Evolutionary conservation across 2,888 invertebrate genomes (phyloP).

Genomic region (Zaprionus obscuricornis): DNA sequence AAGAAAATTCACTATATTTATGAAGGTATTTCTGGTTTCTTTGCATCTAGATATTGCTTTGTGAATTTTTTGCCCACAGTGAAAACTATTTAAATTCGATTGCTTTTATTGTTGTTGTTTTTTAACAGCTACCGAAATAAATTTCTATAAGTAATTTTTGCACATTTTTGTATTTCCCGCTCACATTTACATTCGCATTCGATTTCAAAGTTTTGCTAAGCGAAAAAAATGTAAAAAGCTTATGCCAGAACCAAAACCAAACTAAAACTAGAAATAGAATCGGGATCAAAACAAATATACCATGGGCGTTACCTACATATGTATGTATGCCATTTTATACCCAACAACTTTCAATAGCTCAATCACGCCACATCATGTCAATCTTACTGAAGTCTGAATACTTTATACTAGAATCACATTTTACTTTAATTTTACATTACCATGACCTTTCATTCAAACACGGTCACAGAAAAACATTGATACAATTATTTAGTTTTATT

Average conservation of each 20-base stretch:
- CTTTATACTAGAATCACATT: too few species aligned
- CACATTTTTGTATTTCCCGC: slow-evolving; percentile 78
- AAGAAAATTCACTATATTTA: too few species aligned
- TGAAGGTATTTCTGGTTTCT: too few species aligned
- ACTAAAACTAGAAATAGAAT: slow-evolving; percentile 6
- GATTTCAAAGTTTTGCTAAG: slow-evolving; percentile 71
- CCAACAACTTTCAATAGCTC: slow-evolving; percentile 77
- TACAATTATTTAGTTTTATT: too few species aligned
- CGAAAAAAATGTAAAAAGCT: slow-evolving; percentile 78
- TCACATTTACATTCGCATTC: slow-evolving; percentile 61
- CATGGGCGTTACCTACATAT: slow-evolving; percentile 61
- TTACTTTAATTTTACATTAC: too few species aligned
- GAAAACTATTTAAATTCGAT: slow-evolving; percentile 73
- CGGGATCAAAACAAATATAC: slow-evolving; percentile 20
- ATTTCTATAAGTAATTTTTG: slow-evolving; percentile 76
- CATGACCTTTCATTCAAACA: too few species aligned
- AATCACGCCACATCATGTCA: slow-evolving; percentile 59
- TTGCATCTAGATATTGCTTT: slow-evolving; percentile 26
- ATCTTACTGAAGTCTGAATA: too few species aligned
- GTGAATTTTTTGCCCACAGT: slow-evolving; percentile 41
- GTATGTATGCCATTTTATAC: slow-evolving; percentile 79
- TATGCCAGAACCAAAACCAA: slow-evolving; percentile 6
- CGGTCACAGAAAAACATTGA: too few species aligned
- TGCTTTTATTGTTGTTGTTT: slow-evolving; percentile 29
- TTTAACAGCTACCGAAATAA: slow-evolving; percentile 53